Evolutionary conservation across 2,888 invertebrate species (phyloP).

Genomic region (Troilus luridus): DNA sequence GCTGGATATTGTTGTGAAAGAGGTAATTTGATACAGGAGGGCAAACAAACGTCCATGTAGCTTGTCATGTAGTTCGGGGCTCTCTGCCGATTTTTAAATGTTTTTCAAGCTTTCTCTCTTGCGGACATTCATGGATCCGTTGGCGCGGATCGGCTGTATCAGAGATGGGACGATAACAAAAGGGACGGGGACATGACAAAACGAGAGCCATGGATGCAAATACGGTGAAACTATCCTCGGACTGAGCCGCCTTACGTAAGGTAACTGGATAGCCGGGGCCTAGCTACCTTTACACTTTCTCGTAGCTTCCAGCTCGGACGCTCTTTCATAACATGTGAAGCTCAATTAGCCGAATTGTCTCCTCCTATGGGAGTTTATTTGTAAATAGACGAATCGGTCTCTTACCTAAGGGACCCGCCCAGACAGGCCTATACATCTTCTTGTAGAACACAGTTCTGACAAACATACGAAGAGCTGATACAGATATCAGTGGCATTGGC

Average conservation of each 20-base stretch:
- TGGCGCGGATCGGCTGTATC: neutral
- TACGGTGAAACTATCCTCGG: constrained; percentile 35
- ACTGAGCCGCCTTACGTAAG: neutral
- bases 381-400: constrained; percentile 20
- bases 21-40: constrained; percentile 39
- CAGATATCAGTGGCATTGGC: constrained; percentile 2
- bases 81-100: constrained; percentile 22
- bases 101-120: constrained; percentile 3
- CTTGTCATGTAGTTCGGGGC: constrained; percentile 22
- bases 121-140: neutral
- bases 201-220: constrained; percentile 45
- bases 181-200: constrained; percentile 6
- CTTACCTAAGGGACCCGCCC: neutral
- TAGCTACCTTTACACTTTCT: constrained; percentile 53
- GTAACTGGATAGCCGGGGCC: constrained; percentile 7
- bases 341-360: constrained; percentile 43
- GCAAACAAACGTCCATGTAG: constrained; percentile 31
- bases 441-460: neutral
- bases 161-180: constrained; percentile 35
- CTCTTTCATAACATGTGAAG: constrained; percentile 29
- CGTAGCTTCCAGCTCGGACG: constrained; percentile 43
- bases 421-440: constrained; percentile 18
- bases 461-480: neutral
- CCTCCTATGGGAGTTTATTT: constrained; percentile 16
- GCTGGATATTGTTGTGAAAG: constrained; percentile 15